Evolutionary conservation across 2,113 vertebrate species (phyloP).

Genomic region (Perca schrenkii): DNA sequence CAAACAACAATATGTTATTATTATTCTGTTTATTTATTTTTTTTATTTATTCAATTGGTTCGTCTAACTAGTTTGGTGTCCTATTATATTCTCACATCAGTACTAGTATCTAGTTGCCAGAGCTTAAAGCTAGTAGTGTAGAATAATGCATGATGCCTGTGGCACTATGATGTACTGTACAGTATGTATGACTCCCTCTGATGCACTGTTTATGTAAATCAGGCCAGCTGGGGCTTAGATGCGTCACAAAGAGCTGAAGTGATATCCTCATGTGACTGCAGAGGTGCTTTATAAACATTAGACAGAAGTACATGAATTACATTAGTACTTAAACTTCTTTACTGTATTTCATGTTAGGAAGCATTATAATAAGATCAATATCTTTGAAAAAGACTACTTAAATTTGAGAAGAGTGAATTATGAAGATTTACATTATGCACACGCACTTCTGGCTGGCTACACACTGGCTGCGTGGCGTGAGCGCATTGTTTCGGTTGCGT

Average conservation of each 20-base stretch:
- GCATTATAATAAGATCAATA: background rate
- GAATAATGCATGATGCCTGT: slow-evolving; percentile 14
- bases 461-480: too few relatives aligned
- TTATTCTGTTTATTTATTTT: background rate
- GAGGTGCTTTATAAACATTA: slow-evolving; percentile 9
- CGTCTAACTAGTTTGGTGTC: background rate
- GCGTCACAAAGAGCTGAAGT: background rate
- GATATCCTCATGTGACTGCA: slow-evolving; percentile 10
- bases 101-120: background rate
- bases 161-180: slow-evolving; percentile 16
- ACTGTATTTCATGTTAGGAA: background rate
- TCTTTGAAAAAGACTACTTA: slow-evolving; percentile 1
- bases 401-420: background rate
- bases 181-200: background rate
- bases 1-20: background rate
- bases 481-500: too few relatives aligned
- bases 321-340: background rate
- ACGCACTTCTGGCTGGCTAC: background rate
- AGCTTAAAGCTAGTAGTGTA: background rate
- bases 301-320: background rate
- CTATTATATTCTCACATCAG: background rate
- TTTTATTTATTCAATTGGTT: background rate
- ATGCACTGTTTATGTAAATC: slow-evolving; percentile 27
- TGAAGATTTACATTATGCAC: background rate
- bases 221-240: slow-evolving; percentile 14